A percentile compares a stretch with the other conserved stretches of the same genome.
Evolutionary conservation across 2,113 vertebrate genomes (phyloP).

Genomic region (Myocastor coypus): DNA sequence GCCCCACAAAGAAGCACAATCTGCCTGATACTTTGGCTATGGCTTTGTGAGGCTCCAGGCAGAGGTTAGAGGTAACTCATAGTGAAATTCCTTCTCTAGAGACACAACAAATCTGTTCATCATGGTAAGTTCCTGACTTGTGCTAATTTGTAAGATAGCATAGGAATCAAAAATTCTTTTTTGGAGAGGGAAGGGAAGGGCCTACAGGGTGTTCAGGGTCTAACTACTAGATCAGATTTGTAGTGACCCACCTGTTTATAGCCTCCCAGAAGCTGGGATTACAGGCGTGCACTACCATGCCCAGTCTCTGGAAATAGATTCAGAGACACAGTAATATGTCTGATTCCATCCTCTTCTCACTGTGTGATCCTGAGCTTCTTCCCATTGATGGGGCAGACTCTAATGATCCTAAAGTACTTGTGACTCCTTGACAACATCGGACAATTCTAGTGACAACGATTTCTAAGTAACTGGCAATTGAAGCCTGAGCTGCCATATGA

Average conservation of each 20-base stretch:
- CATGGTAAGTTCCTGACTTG: background rate
- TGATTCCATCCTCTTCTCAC: background rate
- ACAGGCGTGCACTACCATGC: no score
- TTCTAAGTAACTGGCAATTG: background rate
- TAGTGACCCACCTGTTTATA: no score
- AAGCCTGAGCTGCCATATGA: background rate
- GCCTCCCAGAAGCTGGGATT: no score
- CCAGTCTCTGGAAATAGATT: background rate
- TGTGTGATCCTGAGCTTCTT: background rate
- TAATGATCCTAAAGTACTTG: background rate
- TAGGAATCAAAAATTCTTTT: no score
- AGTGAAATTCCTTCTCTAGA: background rate
- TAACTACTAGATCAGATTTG: no score
- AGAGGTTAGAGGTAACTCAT: background rate
- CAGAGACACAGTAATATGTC: background rate
- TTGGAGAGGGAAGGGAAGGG: no score
- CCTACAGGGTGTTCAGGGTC: no score
- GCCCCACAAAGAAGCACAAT: background rate
- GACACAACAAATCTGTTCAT: background rate
- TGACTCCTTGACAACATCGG: background rate
- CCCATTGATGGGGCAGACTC: background rate
- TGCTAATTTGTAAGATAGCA: background rate
- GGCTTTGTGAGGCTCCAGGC: background rate
- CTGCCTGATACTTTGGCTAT: background rate
- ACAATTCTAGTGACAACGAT: background rate